These are phyloP conservation scores for Brenthis ino DNA, from an alignment of 2,888 invertebrate genomes.

Conservation along the genomic window DNA sequence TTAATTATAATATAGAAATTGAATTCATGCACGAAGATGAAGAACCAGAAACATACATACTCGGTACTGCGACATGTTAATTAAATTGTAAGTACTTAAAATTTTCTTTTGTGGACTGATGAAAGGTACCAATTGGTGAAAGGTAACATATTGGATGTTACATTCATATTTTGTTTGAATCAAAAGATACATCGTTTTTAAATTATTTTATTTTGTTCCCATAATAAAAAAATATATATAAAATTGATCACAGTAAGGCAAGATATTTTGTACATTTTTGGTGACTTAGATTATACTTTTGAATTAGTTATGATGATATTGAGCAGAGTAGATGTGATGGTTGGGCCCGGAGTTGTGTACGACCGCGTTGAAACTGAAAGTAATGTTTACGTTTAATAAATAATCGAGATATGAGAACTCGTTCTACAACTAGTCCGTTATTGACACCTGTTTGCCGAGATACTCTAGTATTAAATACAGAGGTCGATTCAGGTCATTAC, in stretches of 20 bases:
- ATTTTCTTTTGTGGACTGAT: too few relatives aligned
- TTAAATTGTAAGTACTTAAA: too few relatives aligned
- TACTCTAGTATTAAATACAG: slow-evolving; percentile 37
- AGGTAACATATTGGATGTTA: too few relatives aligned
- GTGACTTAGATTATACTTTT: slow-evolving; percentile 1
- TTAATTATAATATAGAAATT: neutral
- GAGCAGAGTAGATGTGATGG: slow-evolving; percentile 45
- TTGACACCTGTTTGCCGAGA: slow-evolving; percentile 51
- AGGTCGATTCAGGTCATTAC: slow-evolving; percentile 69
- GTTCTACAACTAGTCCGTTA: slow-evolving; percentile 52
- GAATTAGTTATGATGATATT: slow-evolving; percentile 32
- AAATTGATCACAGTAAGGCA: slow-evolving; percentile 24
- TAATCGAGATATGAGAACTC: slow-evolving; percentile 45
- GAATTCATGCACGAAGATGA: too few relatives aligned
- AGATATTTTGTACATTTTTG: slow-evolving; percentile 7
- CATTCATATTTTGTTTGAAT: too few relatives aligned
- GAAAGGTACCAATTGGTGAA: too few relatives aligned
- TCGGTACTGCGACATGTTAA: too few relatives aligned
- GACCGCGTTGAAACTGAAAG: slow-evolving; percentile 76
- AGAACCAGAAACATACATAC: too few relatives aligned
- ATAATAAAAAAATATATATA: slow-evolving; percentile 1
- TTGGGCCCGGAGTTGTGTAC: slow-evolving; percentile 77
- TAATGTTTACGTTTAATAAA: slow-evolving; percentile 34
- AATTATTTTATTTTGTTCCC: neutral
- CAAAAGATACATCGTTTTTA: neutral